Evolutionary conservation across 2,888 invertebrate species (phyloP).

Genomic region (Sialis fuliginosa): DNA sequence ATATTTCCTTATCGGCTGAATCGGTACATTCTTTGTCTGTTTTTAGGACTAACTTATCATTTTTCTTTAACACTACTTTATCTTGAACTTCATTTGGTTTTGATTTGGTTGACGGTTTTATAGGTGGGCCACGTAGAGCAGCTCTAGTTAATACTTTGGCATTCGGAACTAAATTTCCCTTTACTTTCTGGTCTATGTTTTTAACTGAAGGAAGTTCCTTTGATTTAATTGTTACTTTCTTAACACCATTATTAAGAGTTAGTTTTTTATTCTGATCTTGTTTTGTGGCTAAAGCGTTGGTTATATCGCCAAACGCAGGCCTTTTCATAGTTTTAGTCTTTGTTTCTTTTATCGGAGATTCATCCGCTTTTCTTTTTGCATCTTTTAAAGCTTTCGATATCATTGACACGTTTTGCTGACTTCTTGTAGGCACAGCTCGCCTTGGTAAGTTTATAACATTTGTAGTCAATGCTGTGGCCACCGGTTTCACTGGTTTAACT

Average conservation of each 20-base stretch:
- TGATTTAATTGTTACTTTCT: conserved; percentile 32
- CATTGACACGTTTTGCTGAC: conserved; percentile 29
- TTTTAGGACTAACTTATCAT: conserved; percentile 22
- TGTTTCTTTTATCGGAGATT: conserved; percentile 53
- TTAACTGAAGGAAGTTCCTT: conserved; percentile 31
- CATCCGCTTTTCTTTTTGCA: conserved; percentile 64
- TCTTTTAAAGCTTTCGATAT: conserved; percentile 19
- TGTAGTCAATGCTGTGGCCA: conserved; percentile 28
- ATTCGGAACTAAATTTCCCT: neutral
- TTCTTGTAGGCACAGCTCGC: conserved; percentile 41
- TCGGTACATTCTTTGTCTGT: conserved; percentile 22
- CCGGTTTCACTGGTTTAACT: conserved; percentile 34
- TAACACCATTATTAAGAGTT: conserved; percentile 26
- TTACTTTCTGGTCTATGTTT: conserved; percentile 8
- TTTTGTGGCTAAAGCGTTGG: conserved; percentile 39
- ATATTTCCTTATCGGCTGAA: conserved; percentile 16
- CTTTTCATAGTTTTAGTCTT: conserved; percentile 36
- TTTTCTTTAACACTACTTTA: conserved; percentile 20
- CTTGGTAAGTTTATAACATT: conserved; percentile 28
- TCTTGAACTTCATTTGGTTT: conserved; percentile 12
- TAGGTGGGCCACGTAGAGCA: conserved; percentile 3
- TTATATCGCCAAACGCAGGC: conserved; percentile 73
- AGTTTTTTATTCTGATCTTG: conserved; percentile 11
- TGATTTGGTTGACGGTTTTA: conserved; percentile 8
- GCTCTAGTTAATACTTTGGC: neutral